phyloP scores from a whole-genome alignment of 2,888 invertebrate species.

The Kryphioiulus occultus region DNA sequence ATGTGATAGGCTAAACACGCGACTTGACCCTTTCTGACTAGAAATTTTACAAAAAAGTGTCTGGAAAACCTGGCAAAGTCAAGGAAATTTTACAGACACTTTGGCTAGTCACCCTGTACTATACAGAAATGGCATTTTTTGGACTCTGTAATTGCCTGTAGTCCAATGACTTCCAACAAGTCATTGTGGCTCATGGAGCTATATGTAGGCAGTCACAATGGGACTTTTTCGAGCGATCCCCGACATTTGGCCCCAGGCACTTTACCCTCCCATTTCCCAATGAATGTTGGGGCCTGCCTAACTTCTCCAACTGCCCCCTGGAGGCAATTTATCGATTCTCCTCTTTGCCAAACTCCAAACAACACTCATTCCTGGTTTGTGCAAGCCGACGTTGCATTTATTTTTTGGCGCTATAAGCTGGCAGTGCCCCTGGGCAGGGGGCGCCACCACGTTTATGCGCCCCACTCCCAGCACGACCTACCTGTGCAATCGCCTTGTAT shows the following conservation, averaged over 20 bases:
- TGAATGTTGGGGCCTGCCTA: constrained; percentile 17
- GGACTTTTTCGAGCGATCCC: constrained; percentile 7
- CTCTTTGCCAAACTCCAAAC: constrained; percentile 1
- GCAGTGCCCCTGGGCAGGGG: constrained; percentile 17
- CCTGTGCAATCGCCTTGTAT: neutral
- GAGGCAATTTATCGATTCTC: constrained; percentile 23
- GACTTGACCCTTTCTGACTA: no score
- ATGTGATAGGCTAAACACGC: no score
- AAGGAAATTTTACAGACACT: no score
- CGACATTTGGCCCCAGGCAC: neutral
- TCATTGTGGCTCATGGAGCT: neutral
- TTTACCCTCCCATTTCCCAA: constrained; percentile 8
- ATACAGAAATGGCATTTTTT: neutral
- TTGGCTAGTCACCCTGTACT: neutral
- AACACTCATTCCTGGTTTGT: neutral
- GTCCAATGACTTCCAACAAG: neutral
- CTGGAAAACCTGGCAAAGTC: no score
- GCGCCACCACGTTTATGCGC: neutral
- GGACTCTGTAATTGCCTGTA: no score
- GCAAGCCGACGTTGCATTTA: neutral
- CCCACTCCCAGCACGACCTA: neutral
- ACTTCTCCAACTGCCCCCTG: constrained; percentile 23
- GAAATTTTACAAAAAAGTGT: no score
- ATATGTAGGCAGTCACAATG: constrained; percentile 13
- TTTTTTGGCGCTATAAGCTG: constrained; percentile 16